phyloP scores from a whole-genome alignment of 1,140 invertebrate genomes.

The Diachasma alloeum region DNA sequence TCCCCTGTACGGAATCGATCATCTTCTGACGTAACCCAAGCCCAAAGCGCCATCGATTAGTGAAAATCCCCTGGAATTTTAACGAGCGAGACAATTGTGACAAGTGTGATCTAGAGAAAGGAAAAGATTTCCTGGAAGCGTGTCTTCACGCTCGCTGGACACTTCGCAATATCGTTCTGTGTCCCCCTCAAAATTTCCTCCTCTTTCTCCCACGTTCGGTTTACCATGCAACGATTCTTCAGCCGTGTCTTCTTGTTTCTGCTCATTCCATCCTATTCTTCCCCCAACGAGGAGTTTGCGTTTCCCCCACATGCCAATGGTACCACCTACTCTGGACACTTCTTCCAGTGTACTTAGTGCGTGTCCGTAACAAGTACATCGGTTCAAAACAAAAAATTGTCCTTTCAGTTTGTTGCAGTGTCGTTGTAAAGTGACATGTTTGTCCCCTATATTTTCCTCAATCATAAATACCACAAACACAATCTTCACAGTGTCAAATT shows the following conservation, averaged over 20 bases:
- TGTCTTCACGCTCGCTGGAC: conserved; percentile 60
- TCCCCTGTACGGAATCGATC: too few species aligned
- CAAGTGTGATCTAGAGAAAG: conserved; percentile 32
- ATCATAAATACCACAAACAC: neutral
- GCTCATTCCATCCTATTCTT: neutral
- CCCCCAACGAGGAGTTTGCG: neutral
- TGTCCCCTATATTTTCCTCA: neutral
- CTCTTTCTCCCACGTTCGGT: neutral
- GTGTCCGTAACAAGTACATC: conserved; percentile 38
- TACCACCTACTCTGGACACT: conserved; percentile 37
- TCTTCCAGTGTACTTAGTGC: conserved; percentile 44
- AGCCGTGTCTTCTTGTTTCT: conserved; percentile 22
- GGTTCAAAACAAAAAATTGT: neutral
- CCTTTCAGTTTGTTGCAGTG: neutral
- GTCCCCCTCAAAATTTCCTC: conserved; percentile 21
- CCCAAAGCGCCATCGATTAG: neutral
- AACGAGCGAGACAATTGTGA: conserved; percentile 26
- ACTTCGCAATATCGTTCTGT: conserved; percentile 55
- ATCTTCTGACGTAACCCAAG: too few species aligned
- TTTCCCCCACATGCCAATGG: neutral
- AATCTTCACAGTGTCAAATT: neutral
- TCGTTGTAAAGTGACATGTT: neutral
- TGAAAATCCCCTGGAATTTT: neutral
- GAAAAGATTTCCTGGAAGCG: conserved; percentile 60
- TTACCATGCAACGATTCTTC: neutral